phyloP scores from a whole-genome alignment of 37 sponge, comb jelly and placozoan genomes.

The Ianthella basta region DNA sequence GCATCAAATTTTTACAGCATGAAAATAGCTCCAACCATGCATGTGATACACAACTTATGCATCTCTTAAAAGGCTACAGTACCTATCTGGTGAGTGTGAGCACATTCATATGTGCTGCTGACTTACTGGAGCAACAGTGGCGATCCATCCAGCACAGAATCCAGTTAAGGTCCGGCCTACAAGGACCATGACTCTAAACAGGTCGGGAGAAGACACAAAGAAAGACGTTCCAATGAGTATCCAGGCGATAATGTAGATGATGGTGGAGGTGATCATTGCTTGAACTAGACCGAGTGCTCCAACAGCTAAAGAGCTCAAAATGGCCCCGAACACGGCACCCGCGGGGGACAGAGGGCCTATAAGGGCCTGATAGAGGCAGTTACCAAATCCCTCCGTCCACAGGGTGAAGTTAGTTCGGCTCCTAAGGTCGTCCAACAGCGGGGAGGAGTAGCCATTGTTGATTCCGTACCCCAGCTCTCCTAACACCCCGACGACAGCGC shows the following conservation, averaged over 20 bases:
- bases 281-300: not conserved
- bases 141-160: slow-evolving; percentile 8
- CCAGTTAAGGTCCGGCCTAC: not conserved
- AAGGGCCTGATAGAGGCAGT: not conserved
- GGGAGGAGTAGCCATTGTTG: not conserved
- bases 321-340: slow-evolving; percentile 13
- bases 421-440: slow-evolving; percentile 6
- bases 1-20: too few relatives aligned
- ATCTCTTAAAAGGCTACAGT: too few relatives aligned
- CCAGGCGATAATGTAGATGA: slow-evolving; percentile 6
- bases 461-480: slow-evolving; percentile 6
- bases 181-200: slow-evolving; percentile 8
- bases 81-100: too few relatives aligned
- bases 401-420: not conserved
- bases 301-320: slow-evolving; percentile 13
- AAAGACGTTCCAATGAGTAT: not conserved
- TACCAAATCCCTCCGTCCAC: not conserved
- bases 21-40: too few relatives aligned
- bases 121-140: slow-evolving; percentile 14
- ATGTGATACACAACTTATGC: not conserved
- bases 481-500: not conserved
- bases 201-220: not conserved
- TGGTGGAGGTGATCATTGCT: not conserved
- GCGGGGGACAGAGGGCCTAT: slow-evolving; percentile 11
- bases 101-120: not conserved